phyloP scores from a whole-genome alignment of 1,140 invertebrate species.

The Drosophila micromelanica region DNA sequence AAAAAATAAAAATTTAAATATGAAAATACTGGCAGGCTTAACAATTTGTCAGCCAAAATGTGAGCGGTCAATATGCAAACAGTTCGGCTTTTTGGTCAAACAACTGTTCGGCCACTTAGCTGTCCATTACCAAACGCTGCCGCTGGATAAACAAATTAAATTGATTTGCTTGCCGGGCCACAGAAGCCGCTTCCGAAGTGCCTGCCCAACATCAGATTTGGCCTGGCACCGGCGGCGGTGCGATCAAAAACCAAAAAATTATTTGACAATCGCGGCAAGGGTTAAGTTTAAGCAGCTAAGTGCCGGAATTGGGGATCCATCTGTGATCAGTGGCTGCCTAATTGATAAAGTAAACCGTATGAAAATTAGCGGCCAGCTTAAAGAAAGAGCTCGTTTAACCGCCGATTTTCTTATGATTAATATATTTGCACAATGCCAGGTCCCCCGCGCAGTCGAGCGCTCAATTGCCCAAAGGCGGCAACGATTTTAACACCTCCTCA shows the following conservation, averaged over 20 bases:
- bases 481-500: slow-evolving; percentile 75
- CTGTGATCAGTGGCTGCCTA: slow-evolving; percentile 58
- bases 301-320: slow-evolving; percentile 27
- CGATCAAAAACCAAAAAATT: slow-evolving; percentile 63
- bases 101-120: slow-evolving; percentile 74
- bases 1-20: not conserved
- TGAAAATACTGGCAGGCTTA: not conserved
- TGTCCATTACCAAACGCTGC: slow-evolving; percentile 78
- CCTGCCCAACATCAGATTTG: slow-evolving; percentile 19
- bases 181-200: slow-evolving; percentile 81
- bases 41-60: slow-evolving; percentile 71
- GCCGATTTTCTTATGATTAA: slow-evolving; percentile 76
- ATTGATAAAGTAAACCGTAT: slow-evolving; percentile 74
- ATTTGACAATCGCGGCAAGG: slow-evolving; percentile 56
- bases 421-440: slow-evolving; percentile 64
- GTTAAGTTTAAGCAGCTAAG: slow-evolving; percentile 18
- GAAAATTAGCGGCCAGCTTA: slow-evolving; percentile 72
- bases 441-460: slow-evolving; percentile 47
- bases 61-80: slow-evolving; percentile 44
- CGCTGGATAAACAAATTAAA: slow-evolving; percentile 78
- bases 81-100: slow-evolving; percentile 52
- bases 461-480: slow-evolving; percentile 60
- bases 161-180: slow-evolving; percentile 64
- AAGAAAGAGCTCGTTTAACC: slow-evolving; percentile 56
- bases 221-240: slow-evolving; percentile 39